These are phyloP conservation scores for Cephus pulcher DNA, from an alignment of 2,888 invertebrate genomes.

Conservation along the genomic window DNA sequence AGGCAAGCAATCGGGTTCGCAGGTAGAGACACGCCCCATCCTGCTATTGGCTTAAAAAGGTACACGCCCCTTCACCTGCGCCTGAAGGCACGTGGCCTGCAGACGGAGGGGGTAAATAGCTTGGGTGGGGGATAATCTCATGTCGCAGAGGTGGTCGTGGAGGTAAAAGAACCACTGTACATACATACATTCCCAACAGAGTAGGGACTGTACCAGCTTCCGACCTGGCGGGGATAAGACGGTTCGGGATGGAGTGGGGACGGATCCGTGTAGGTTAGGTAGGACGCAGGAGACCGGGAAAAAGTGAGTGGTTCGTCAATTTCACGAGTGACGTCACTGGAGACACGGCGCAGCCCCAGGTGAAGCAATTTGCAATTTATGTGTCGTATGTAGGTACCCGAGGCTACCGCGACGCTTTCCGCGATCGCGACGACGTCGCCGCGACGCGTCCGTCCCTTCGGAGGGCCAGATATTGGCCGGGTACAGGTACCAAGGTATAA, in stretches of 20 bases:
- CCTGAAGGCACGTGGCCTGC: slow-evolving; percentile 9
- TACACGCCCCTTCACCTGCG: slow-evolving; percentile 62
- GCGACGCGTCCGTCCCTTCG: too few species aligned
- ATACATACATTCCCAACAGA: too few species aligned
- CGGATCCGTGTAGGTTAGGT: slow-evolving; percentile 2
- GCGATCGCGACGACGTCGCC: too few species aligned
- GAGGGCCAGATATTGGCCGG: too few species aligned
- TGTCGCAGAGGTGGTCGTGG: slow-evolving; percentile 13
- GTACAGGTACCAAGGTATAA: too few species aligned
- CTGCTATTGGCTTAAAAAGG: slow-evolving; percentile 56
- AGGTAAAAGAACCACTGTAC: too few species aligned
- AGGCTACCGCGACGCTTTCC: too few species aligned
- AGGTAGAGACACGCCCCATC: slow-evolving; percentile 58
- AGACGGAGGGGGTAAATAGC: slow-evolving; percentile 13
- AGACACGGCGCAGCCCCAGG: slow-evolving; percentile 52
- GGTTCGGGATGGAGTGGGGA: background rate
- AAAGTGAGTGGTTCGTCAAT: too few species aligned
- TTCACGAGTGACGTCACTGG: slow-evolving; percentile 49
- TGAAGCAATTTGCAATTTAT: slow-evolving; percentile 28
- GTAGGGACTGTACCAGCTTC: too few species aligned
- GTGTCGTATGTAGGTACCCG: background rate
- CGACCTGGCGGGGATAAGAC: too few species aligned
- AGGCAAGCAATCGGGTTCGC: slow-evolving; percentile 53
- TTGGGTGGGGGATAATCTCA: slow-evolving; percentile 44
- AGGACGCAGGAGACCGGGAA: too few species aligned